phyloP scores from a whole-genome alignment of 1,140 invertebrate genomes.

The Cydia strobilella region DNA sequence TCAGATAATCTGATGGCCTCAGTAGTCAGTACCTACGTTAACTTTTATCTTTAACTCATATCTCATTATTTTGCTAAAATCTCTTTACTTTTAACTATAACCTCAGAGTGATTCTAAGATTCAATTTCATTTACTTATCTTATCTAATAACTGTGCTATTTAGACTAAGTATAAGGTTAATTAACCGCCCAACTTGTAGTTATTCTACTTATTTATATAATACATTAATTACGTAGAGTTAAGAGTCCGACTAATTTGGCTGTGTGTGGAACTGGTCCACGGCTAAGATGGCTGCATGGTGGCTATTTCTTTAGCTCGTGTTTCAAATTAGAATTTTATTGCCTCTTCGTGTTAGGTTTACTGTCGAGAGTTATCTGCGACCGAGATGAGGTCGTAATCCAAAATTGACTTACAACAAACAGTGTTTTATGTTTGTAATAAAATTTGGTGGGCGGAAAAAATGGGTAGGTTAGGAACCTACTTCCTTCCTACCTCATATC shows the following conservation, averaged over 20 bases:
- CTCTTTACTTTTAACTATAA: too few species aligned
- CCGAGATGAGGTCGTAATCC: conserved; percentile 77
- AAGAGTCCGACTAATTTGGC: conserved; percentile 33
- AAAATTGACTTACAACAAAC: conserved; percentile 76
- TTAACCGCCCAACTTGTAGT: too few species aligned
- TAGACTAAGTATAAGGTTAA: too few species aligned
- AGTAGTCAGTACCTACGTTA: too few species aligned
- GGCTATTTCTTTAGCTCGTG: conserved; percentile 29
- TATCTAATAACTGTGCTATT: too few species aligned
- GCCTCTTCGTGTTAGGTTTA: conserved; percentile 79
- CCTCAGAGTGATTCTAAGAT: too few species aligned
- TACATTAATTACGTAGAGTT: conserved; percentile 41
- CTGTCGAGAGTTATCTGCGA: conserved; percentile 74
- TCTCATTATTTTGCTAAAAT: too few species aligned
- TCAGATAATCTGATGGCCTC: too few species aligned
- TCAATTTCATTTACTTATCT: too few species aligned
- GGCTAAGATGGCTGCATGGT: neutral
- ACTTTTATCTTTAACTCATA: too few species aligned
- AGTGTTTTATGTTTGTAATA: conserved; percentile 68
- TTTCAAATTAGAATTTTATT: conserved; percentile 77
- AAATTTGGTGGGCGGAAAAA: conserved; percentile 51
- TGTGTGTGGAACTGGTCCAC: neutral
- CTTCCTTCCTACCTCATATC: neutral
- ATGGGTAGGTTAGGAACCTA: conserved; percentile 29
- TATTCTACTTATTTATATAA: too few species aligned